These are phyloP conservation scores for Gobius niger DNA, from an alignment of 2,113 vertebrate species.

Conservation along the genomic window DNA sequence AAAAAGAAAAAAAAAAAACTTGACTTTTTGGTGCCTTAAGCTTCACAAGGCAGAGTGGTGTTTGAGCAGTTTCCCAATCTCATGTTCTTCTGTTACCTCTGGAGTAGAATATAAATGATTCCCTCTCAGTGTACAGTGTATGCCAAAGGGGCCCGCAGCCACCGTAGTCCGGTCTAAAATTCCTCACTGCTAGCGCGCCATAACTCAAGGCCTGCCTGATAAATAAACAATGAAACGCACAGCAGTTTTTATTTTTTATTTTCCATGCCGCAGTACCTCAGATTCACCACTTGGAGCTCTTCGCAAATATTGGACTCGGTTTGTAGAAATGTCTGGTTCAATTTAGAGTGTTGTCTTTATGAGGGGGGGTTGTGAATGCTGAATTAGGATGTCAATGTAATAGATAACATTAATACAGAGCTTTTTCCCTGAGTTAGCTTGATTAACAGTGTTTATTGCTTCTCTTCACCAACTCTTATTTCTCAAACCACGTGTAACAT, in stretches of 20 bases:
- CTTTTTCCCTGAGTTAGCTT: too few relatives aligned
- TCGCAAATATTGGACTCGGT: constrained; percentile 32
- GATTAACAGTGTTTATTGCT: too few relatives aligned
- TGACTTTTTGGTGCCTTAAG: constrained; percentile 70
- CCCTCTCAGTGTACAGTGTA: constrained; percentile 71
- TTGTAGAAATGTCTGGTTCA: background rate
- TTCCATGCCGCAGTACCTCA: constrained; percentile 41
- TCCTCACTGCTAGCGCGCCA: constrained; percentile 70
- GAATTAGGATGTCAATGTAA: background rate
- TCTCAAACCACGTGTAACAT: too few relatives aligned
- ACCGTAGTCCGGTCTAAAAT: constrained; percentile 75
- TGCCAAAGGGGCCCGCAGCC: constrained; percentile 75
- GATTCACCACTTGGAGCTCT: constrained; percentile 59
- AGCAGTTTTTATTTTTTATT: constrained; percentile 29
- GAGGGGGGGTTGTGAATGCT: background rate
- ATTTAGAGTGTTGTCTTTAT: too few relatives aligned
- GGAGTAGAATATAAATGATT: constrained; percentile 82
- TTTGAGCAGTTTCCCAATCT: constrained; percentile 80
- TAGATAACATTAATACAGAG: too few relatives aligned
- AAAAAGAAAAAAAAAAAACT: constrained; percentile 55
- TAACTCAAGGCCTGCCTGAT: constrained; percentile 75
- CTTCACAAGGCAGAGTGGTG: constrained; percentile 72
- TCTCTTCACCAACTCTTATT: too few relatives aligned
- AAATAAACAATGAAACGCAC: constrained; percentile 75
- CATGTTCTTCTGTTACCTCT: constrained; percentile 81